Conservation (phyloP, 2,797 vertebrate species). For the Enteromius anoplus region DNA sequence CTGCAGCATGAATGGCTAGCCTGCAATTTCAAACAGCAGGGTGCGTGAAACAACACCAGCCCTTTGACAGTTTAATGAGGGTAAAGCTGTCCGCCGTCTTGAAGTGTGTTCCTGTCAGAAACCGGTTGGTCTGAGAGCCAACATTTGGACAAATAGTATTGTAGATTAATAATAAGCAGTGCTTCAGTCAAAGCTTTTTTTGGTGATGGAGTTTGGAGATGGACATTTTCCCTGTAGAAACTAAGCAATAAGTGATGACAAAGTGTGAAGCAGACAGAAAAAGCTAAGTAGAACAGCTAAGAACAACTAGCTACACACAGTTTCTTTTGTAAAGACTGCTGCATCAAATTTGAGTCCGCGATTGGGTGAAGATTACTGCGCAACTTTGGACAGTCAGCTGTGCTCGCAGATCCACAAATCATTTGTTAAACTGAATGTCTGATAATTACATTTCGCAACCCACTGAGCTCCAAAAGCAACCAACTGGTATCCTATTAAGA, state of each 20-base stretch:
- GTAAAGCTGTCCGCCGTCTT: not conserved
- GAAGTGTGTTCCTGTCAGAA: not conserved
- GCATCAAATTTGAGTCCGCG: not conserved
- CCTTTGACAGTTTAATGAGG: constrained; percentile 26
- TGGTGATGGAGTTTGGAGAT: not conserved
- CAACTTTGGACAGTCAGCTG: constrained; percentile 7
- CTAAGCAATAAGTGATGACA: constrained; percentile 41
- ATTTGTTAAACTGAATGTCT: not conserved
- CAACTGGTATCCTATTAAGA: constrained; percentile 32
- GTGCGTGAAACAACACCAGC: not conserved
- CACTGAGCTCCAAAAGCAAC: constrained; percentile 24
- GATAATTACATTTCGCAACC: constrained; percentile 32
- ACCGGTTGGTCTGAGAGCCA: not conserved
- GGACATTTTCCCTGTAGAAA: not conserved
- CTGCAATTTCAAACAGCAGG: constrained; percentile 40
- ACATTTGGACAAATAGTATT: not conserved
- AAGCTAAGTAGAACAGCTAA: not conserved
- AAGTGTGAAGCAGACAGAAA: not conserved
- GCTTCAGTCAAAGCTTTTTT: not conserved
- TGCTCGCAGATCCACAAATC: not conserved
- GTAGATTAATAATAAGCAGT: not conserved
- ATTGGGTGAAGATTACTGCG: constrained; percentile 14
- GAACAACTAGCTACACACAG: not conserved
- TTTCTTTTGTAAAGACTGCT: not conserved
- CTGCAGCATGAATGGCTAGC: constrained; percentile 31